Evolutionary conservation across 2,888 invertebrate genomes (phyloP), one percentile per base, ranked within the genome.

Genomic region (Physocephala rufipes): DNA sequence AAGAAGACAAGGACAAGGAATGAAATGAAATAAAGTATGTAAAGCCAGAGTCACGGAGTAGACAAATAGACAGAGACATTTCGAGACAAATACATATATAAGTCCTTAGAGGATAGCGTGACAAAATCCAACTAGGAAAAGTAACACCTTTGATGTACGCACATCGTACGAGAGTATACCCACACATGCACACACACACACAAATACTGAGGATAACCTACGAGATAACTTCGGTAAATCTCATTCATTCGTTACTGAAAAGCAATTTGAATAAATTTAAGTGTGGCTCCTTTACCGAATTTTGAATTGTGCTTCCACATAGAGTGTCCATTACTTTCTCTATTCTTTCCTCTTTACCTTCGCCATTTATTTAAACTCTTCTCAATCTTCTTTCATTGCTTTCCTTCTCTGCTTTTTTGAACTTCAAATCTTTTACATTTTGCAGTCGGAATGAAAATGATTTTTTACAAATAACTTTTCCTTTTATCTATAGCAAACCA

Each of bases 251-350:
- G 36, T 36, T 9, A 13, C 45, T 16, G 47, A 21, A 49, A 64
- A 64, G 49, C 64, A 64, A 64, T 64, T 64, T 64, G 49, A 45
- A 49, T 64, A 64, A 64, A 64, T 64, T 64, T 64, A 21, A 26
- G 13, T 24, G 64, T 64, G 64, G 47, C 64, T 45, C 26, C 47
- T 47, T 5, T 63, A 21, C 26, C 63, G 47, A 45, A n/a, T 13
- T 49, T 49, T 49, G 26, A 26, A 15, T 64, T 26, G 26, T 26
- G 26, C 26, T 24, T 28, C 13, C 3, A 55, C 12, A 12, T 24
- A 15, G 13, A 28, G 12, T 58, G 24, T 58, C 7, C 3, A n/a
- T n/a, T 49, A 9, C 21, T 53, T 21, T 53, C 21, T 21, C 49
- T 49, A 49, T n/a, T n/a, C 13, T 13, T 49, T 16, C n/a, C n/a